Base-by-base conservation (phyloP, 2,888 invertebrate genomes). In the Drosophila flavopinicola region DNA sequence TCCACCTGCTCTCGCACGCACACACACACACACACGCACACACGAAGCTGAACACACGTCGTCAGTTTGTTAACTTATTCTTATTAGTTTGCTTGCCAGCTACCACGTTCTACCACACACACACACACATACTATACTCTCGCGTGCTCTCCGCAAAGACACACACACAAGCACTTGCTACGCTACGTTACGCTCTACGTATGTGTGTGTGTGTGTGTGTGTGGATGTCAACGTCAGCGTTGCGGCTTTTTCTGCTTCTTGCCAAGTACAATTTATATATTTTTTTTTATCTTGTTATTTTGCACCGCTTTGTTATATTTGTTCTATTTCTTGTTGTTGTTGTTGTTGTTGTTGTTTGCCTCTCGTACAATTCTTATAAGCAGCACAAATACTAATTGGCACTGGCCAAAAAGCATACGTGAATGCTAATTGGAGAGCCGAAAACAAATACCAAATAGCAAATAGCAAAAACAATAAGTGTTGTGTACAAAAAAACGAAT, bases 181-280 rank as follows among this genome's bases (percentile, higher is more conserved):
- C 15, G 30, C 65, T 38, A 38, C 24, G 52, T 42, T 33, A 29
- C 15, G 13, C 45, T 29, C 52, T 9, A n/a, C 25, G 13, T 37
- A n/a, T 39, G 25, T 54, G 29, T 49, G 33, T 41, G 45, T 23
- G 20, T 29, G 27, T 39, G 41, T 15, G 32, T 48, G 60, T 53
- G 66, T 51, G 63, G 75, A 66, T 75, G 76, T 71, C 83, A 83
- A 79, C 84, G 76, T 78, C 80, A 84, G 65, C 84, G 86, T 86
- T 80, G 79, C 86, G 82, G 80, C 86, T 84, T 80, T 80, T 84
- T 85, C 77, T 78, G 76, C 79, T 83, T 78, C 79, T 78, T 86
- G 30, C 65, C 53, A 58, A 48, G 57, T 68, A 80, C 15, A 42
- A 42, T 58, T 39, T 49, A 39, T 47, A 20, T 3, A 20, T 41